Percentiles rank a stretch among this genome's conserved stretches.
Evolutionary conservation across 2,797 vertebrate genomes (phyloP).

Genomic region (Ctenopoma kingsleyae): DNA sequence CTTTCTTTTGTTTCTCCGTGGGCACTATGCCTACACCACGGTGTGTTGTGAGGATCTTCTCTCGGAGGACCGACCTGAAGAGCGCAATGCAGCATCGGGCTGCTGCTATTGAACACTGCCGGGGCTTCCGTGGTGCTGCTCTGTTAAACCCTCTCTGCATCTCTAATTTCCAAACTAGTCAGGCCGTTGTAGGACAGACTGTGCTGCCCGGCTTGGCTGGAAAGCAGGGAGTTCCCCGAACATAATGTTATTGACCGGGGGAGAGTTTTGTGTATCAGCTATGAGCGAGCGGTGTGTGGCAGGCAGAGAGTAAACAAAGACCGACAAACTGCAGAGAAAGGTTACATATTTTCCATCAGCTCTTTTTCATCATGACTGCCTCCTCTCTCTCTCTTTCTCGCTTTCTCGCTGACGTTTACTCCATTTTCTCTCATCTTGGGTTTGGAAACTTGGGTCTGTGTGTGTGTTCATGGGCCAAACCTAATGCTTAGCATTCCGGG

Average conservation of each 20-base stretch:
- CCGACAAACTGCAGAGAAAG: conserved; percentile 49
- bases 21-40: neutral
- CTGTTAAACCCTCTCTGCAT: conserved; percentile 48
- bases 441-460: neutral
- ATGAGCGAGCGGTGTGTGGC: conserved; percentile 53
- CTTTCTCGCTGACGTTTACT: neutral
- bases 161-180: conserved; percentile 51
- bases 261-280: conserved; percentile 34
- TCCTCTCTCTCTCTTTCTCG: neutral
- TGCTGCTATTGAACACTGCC: conserved; percentile 69
- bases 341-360: conserved; percentile 24
- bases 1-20: conserved; percentile 22
- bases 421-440: neutral
- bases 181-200: conserved; percentile 62
- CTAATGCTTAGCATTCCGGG: conserved; percentile 49
- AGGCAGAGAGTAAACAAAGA: conserved; percentile 60
- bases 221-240: conserved; percentile 40
- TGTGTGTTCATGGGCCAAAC: conserved; percentile 13
- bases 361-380: neutral
- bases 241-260: conserved; percentile 54
- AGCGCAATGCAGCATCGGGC: conserved; percentile 83
- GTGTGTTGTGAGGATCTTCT: conserved; percentile 46
- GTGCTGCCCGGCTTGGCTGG: conserved; percentile 12
- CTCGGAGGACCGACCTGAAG: conserved; percentile 66
- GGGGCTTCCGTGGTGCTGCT: conserved; percentile 61